Evolutionary conservation across 2,113 vertebrate species (phyloP).

Genomic region (Salminus brasiliensis): DNA sequence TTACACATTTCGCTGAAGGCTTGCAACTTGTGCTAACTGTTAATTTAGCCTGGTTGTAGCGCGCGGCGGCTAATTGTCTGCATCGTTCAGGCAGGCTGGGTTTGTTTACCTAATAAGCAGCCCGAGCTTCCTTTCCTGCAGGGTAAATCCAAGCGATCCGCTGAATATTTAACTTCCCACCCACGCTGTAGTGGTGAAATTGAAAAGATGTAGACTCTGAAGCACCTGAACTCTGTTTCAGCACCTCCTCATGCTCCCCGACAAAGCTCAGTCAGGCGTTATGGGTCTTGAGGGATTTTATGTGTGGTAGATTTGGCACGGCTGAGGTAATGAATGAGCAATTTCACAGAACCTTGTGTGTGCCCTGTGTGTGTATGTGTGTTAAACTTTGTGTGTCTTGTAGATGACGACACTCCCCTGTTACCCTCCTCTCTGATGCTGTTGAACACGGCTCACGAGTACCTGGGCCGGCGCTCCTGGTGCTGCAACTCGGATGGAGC

Average conservation of each 20-base stretch:
- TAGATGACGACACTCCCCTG: conserved; percentile 83
- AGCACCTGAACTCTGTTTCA: background rate
- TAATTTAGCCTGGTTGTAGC: background rate
- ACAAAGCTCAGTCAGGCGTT: background rate
- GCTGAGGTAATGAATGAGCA: background rate
- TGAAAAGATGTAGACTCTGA: background rate
- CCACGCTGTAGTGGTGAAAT: background rate
- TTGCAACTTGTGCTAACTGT: background rate
- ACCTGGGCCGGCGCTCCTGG: conserved; percentile 90
- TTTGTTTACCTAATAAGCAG: background rate
- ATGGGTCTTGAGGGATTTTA: background rate
- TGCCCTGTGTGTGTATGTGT: too few species aligned
- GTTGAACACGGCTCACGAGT: conserved; percentile 95
- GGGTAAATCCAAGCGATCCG: background rate
- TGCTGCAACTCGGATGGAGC: conserved; percentile 93
- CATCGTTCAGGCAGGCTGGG: background rate
- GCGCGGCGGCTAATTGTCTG: background rate
- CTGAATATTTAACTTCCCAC: background rate
- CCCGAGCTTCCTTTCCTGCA: background rate
- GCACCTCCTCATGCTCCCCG: background rate
- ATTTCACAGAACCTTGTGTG: background rate
- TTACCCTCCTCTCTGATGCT: conserved; percentile 95
- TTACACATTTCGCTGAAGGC: background rate
- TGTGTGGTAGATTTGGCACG: background rate
- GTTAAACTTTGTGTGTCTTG: conserved; percentile 31